phyloP scores from a whole-genome alignment of 2,888 invertebrate species.

The Helicoverpa assulta region DNA sequence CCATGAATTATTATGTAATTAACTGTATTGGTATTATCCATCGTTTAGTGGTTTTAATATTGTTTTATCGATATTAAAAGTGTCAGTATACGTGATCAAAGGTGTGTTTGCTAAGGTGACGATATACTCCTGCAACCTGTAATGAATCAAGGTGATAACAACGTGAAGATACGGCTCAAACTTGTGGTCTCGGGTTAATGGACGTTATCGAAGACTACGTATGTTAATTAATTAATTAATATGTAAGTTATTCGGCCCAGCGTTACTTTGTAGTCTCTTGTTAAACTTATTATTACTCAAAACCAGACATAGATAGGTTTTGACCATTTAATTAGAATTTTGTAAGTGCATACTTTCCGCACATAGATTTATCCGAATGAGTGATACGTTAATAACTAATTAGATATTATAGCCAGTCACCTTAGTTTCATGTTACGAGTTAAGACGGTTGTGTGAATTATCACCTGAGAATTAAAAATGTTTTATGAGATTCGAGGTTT shows the following conservation, averaged over 20 bases:
- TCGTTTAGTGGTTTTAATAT: conserved; percentile 48
- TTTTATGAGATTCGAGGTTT: conserved; percentile 39
- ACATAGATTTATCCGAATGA: conserved; percentile 58
- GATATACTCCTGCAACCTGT: conserved; percentile 81
- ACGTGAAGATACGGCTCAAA: conserved; percentile 82
- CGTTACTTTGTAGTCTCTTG: conserved; percentile 73
- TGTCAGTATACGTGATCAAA: conserved; percentile 62
- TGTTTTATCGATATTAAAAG: conserved; percentile 61
- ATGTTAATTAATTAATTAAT: conserved; percentile 80
- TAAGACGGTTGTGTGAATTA: conserved; percentile 54
- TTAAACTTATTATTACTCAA: conserved; percentile 67
- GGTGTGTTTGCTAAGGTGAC: conserved; percentile 71
- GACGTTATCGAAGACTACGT: conserved; percentile 84
- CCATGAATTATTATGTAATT: conserved; percentile 48
- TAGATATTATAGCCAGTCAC: conserved; percentile 82
- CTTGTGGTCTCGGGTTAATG: conserved; percentile 90
- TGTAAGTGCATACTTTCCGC: conserved; percentile 56
- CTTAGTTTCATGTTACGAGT: conserved; percentile 69
- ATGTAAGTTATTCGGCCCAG: conserved; percentile 82
- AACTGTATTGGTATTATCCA: conserved; percentile 31
- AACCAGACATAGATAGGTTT: conserved; percentile 84
- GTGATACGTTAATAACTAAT: conserved; percentile 62
- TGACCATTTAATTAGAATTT: conserved; percentile 64
- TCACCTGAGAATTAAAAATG: conserved; percentile 46
- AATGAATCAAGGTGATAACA: conserved; percentile 81